phyloP scores from a whole-genome alignment of 1,140 invertebrate genomes.

The Drosophila nasuta region DNA sequence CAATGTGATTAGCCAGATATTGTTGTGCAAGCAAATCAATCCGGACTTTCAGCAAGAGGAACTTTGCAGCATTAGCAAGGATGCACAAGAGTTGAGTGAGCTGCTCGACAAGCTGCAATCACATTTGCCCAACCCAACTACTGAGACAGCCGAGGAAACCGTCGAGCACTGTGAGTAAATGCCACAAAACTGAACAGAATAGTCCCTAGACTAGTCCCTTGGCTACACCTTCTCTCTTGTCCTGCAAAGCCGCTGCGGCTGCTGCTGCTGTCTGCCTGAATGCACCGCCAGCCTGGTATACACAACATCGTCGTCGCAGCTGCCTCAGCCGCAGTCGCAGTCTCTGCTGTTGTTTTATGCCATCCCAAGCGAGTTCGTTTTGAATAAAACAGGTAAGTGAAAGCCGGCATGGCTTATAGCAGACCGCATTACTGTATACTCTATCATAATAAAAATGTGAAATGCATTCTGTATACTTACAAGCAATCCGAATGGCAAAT shows the following conservation, averaged over 20 bases:
- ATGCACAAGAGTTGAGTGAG: slow-evolving; percentile 91
- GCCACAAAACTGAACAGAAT: slow-evolving; percentile 16
- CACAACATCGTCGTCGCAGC: slow-evolving; percentile 59
- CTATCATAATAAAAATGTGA: slow-evolving; percentile 1
- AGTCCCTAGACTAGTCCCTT: background rate
- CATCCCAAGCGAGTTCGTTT: slow-evolving; percentile 40
- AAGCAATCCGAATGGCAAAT: background rate
- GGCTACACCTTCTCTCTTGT: background rate
- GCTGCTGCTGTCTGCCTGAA: slow-evolving; percentile 51
- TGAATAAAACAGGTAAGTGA: slow-evolving; percentile 37
- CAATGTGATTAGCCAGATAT: slow-evolving; percentile 94
- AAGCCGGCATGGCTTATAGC: background rate
- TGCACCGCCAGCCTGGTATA: slow-evolving; percentile 61
- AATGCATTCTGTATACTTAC: slow-evolving; percentile 7
- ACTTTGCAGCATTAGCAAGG: slow-evolving; percentile 93
- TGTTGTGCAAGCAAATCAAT: slow-evolving; percentile 94
- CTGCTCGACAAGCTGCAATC: slow-evolving; percentile 93
- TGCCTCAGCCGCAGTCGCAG: slow-evolving; percentile 69
- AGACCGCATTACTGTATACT: slow-evolving; percentile 5
- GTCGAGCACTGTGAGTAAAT: slow-evolving; percentile 10
- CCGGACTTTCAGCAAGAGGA: slow-evolving; percentile 96
- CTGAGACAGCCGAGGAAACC: slow-evolving; percentile 84
- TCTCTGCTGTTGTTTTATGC: slow-evolving; percentile 61
- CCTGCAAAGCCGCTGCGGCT: slow-evolving; percentile 40
- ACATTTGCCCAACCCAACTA: slow-evolving; percentile 89